phyloP scores from a whole-genome alignment of 2,797 vertebrate genomes.

The Phalanger gymnotis region DNA sequence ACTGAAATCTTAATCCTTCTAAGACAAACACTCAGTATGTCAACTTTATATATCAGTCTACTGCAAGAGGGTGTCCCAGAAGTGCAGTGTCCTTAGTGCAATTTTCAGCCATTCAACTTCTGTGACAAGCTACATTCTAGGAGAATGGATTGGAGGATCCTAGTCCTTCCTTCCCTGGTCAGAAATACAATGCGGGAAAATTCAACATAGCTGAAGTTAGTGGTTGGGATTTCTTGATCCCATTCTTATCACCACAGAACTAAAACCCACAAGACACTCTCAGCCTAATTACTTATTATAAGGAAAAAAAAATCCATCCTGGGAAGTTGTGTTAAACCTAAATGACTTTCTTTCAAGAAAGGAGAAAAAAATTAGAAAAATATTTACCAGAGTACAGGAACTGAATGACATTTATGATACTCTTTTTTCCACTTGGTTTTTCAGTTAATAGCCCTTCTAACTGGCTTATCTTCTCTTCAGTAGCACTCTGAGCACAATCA shows the following conservation, averaged over 20 bases:
- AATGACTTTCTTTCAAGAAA: background rate
- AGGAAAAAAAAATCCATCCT: background rate
- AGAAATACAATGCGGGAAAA: background rate
- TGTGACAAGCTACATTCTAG: background rate
- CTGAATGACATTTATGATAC: slow-evolving; percentile 5
- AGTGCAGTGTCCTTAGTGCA: background rate
- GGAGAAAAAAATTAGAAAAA: slow-evolving; percentile 9
- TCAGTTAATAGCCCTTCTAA: slow-evolving; percentile 1
- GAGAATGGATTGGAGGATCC: background rate
- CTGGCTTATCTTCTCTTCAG: background rate
- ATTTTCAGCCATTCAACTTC: background rate
- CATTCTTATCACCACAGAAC: background rate
- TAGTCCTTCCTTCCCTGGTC: background rate
- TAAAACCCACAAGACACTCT: background rate
- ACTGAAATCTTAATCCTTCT: background rate
- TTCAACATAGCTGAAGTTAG: background rate
- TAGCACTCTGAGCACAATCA: slow-evolving; percentile 12
- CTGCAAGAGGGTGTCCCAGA: background rate
- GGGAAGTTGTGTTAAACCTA: slow-evolving; percentile 9
- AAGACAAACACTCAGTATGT: background rate
- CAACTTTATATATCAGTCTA: background rate
- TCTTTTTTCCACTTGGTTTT: slow-evolving; percentile 6
- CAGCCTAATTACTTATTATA: slow-evolving; percentile 9
- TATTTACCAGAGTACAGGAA: slow-evolving; percentile 34
- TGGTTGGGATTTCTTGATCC: background rate